Conservation (phyloP, 2,113 vertebrate species). For the Lutjanus erythropterus region DNA sequence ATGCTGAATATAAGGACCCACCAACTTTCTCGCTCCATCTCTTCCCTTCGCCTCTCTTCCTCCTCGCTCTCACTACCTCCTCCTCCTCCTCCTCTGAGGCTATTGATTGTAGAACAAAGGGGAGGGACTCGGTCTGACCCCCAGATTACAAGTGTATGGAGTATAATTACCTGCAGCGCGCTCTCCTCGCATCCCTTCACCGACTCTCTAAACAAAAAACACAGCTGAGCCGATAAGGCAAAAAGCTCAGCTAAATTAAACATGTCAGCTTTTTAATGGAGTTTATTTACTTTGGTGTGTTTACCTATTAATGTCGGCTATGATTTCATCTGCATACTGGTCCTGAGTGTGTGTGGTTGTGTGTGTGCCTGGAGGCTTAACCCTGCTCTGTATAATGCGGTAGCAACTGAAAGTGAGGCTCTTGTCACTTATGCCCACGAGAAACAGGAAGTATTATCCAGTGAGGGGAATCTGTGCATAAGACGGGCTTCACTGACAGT, state of each 20-base stretch:
- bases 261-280: slow-evolving; percentile 71
- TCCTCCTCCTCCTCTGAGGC: slow-evolving; percentile 43
- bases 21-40: slow-evolving; percentile 21
- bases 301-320: slow-evolving; percentile 65
- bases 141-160: slow-evolving; percentile 63
- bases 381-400: slow-evolving; percentile 26
- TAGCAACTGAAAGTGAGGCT: slow-evolving; percentile 25
- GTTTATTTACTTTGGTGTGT: slow-evolving; percentile 69
- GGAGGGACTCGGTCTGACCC: slow-evolving; percentile 58
- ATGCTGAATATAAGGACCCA: slow-evolving; percentile 59
- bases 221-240: slow-evolving; percentile 32
- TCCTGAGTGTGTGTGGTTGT: slow-evolving; percentile 23
- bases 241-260: slow-evolving; percentile 63
- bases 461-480: not conserved
- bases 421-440: slow-evolving; percentile 12
- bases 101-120: slow-evolving; percentile 71
- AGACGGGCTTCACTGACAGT: slow-evolving; percentile 8
- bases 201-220: slow-evolving; percentile 45
- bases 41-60: not conserved
- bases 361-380: slow-evolving; percentile 41
- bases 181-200: slow-evolving; percentile 41
- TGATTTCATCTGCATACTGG: slow-evolving; percentile 63
- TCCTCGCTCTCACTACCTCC: slow-evolving; percentile 15
- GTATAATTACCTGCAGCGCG: slow-evolving; percentile 72
- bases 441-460: slow-evolving; percentile 20